Conservation (phyloP, 2,888 invertebrate species). For the Kryphioiulus occultus region DNA sequence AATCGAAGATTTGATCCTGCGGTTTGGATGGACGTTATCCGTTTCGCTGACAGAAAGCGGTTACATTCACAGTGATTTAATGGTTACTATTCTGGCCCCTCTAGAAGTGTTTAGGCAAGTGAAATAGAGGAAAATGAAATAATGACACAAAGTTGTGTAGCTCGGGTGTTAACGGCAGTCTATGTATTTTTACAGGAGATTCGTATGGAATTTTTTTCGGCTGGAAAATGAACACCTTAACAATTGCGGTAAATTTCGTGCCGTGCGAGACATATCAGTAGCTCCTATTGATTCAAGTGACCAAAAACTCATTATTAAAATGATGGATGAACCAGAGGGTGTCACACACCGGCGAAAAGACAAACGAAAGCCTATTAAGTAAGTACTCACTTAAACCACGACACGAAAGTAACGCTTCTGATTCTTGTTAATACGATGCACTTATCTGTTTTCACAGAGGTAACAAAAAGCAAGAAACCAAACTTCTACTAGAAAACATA, state of each 20-base stretch:
- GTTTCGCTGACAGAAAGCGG: conserved; percentile 83
- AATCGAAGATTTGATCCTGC: conserved; percentile 88
- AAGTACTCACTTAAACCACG: conserved; percentile 1
- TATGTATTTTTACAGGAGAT: conserved; percentile 69
- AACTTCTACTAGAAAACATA: conserved; percentile 45
- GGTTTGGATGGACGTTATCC: conserved; percentile 92
- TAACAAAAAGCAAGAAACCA: conserved; percentile 44
- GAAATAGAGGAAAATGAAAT: background rate
- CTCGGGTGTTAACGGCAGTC: background rate
- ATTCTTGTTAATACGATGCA: too few relatives aligned
- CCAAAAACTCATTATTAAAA: conserved; percentile 82
- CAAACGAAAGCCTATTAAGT: conserved; percentile 55
- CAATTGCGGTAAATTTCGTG: conserved; percentile 97
- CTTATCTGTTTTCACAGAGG: background rate
- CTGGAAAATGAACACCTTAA: conserved; percentile 99
- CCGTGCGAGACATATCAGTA: conserved; percentile 96
- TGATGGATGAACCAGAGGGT: conserved; percentile 96
- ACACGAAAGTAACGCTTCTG: too few relatives aligned
- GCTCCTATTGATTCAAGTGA: conserved; percentile 93
- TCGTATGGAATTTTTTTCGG: conserved; percentile 99
- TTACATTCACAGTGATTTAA: conserved; percentile 77
- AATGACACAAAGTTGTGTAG: background rate
- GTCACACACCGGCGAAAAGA: conserved; percentile 71
- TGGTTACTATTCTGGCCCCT: conserved; percentile 83
- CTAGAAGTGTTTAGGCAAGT: conserved; percentile 85